Evolutionary conservation across 1,140 invertebrate species (phyloP).

Genomic region (Linepithema humile): DNA sequence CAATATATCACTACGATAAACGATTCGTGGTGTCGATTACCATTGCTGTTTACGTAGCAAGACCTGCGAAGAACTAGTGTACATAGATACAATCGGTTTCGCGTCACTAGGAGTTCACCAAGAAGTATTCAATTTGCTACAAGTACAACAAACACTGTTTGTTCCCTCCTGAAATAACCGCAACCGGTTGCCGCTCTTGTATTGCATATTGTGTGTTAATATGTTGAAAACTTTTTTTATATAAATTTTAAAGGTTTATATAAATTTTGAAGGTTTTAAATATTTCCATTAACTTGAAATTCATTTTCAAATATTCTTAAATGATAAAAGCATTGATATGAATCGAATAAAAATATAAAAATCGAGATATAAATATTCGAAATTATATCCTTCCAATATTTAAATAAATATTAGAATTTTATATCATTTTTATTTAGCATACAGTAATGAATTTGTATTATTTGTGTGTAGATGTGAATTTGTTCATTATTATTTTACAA

Average conservation of each 20-base stretch:
- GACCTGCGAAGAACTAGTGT: neutral
- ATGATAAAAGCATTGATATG: neutral
- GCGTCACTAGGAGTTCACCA: neutral
- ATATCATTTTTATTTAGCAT: neutral
- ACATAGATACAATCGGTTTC: constrained; percentile 35
- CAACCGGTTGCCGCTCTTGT: constrained; percentile 21
- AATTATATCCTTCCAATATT: too few relatives aligned
- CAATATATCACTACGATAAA: neutral
- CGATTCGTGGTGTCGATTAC: constrained; percentile 13
- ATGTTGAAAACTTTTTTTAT: neutral
- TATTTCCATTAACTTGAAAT: neutral
- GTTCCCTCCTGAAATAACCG: neutral
- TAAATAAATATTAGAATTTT: neutral
- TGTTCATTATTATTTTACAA: neutral
- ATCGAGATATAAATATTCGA: too few relatives aligned
- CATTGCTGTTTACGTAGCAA: neutral
- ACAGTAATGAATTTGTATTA: neutral
- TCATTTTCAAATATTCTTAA: neutral
- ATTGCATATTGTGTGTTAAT: neutral
- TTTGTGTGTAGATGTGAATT: neutral
- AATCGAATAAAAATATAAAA: too few relatives aligned
- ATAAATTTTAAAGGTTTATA: constrained; percentile 23
- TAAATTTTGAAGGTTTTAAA: neutral
- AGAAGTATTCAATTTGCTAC: constrained; percentile 43
- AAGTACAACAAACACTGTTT: constrained; percentile 31